Percentiles rank a stretch among this genome's conserved stretches.
Evolutionary conservation across 1,140 invertebrate species (phyloP).

Genomic region (Spodoptera frugiperda): DNA sequence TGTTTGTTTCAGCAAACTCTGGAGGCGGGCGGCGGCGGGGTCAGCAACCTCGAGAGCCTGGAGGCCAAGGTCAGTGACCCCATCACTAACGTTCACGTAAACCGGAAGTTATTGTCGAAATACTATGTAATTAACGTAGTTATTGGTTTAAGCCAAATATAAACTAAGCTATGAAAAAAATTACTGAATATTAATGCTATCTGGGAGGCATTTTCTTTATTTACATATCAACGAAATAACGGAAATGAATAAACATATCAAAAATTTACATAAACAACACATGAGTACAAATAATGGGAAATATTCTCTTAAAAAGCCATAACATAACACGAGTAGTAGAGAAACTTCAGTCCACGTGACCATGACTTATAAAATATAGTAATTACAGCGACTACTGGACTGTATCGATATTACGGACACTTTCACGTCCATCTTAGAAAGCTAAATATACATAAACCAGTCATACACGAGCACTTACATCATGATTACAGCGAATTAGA

Average conservation of each 20-base stretch:
- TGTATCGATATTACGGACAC: slow-evolving; percentile 12
- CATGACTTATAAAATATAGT: slow-evolving; percentile 17
- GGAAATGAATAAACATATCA: too few species aligned
- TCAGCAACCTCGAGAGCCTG: slow-evolving; percentile 89
- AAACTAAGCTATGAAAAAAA: too few species aligned
- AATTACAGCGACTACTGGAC: slow-evolving; percentile 14
- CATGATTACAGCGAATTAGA: background rate
- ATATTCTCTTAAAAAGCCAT: background rate
- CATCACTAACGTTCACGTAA: background rate
- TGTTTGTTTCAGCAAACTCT: slow-evolving; percentile 82
- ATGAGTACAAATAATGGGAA: too few species aligned
- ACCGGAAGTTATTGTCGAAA: slow-evolving; percentile 2
- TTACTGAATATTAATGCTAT: too few species aligned
- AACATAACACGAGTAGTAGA: background rate
- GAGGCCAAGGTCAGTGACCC: slow-evolving; percentile 90
- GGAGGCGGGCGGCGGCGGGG: slow-evolving; percentile 78
- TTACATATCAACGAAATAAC: too few species aligned
- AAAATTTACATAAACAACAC: too few species aligned
- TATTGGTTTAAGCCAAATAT: background rate
- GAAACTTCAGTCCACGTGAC: background rate
- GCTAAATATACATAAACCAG: slow-evolving; percentile 8
- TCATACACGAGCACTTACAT: slow-evolving; percentile 1
- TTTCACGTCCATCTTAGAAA: slow-evolving; percentile 22
- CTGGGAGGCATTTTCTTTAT: too few species aligned
- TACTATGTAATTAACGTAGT: background rate